Evolutionary conservation across 2,888 invertebrate genomes (phyloP), one percentile per base, ranked within the genome.

Genomic region (Ophion ventricosus): DNA sequence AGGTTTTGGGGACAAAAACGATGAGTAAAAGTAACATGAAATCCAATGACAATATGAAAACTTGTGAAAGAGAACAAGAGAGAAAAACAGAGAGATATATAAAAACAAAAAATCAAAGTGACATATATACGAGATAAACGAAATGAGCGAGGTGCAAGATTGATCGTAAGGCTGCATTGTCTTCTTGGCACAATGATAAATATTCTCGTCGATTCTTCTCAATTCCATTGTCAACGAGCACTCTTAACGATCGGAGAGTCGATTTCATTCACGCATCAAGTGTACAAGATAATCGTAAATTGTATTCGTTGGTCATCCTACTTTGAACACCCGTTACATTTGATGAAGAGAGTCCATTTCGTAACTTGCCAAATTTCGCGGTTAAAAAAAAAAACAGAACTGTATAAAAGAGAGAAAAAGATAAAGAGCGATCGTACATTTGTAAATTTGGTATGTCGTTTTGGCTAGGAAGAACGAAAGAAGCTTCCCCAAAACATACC

Each of bases 401-500:
- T 4, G 14, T 14, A 35, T 8, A n/a, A 10, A 5, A 56, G 26
- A 57, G 17, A 54, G 25, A 35, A 26, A 43, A 26, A 70, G 54
- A 17, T 20, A 69, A 49, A 74, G 56, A 73, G 17, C 14, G 49
- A 49, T 14, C 80, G 85, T 87, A 82, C 85, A 87, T 87, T 87
- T 85, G 79, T 87, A 88, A 79, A 81, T 85, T 86, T 89, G 78
- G 79, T 83, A 80, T 88, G 90, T 90, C 88, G 90, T 92, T 91
- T 92, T 92, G 91, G 91, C 88, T 91, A 91, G 92, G 91, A 92
- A 91, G 91, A 92, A 91, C 89, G 90, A 91, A 92, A 89, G 88
- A 89, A 92, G 89, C 92, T 92, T 92, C 92, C 92, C 92, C 92
- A 92, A 92, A 92, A 92, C 92, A 92, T 92, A 92, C 92, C 92